A percentile compares a stretch with the other conserved stretches of the same genome.
These are phyloP conservation scores for Acromyrmex charruanus DNA, from an alignment of 1,140 invertebrate species.

Conservation along the genomic window DNA sequence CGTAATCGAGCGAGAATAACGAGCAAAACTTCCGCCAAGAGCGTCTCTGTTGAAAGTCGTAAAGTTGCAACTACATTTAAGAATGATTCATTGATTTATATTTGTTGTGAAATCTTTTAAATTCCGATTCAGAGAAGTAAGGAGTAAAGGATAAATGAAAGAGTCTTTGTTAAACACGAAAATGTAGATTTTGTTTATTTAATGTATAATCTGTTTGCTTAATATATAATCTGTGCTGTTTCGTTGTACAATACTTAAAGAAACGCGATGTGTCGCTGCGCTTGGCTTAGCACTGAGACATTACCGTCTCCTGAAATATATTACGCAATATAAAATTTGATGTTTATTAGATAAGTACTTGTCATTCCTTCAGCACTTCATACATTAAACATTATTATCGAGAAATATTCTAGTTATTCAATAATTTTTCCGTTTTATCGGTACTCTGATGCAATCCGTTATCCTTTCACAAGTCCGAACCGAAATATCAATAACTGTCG, in stretches of 20 bases:
- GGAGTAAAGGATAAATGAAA: not conserved
- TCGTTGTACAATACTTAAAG: not conserved
- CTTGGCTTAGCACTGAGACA: no score
- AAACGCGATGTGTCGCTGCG: no score
- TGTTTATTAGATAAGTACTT: not conserved
- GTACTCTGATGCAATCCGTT: not conserved
- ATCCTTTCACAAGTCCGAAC: conserved; percentile 1
- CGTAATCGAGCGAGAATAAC: not conserved
- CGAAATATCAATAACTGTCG: not conserved
- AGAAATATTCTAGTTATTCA: not conserved
- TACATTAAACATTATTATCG: not conserved
- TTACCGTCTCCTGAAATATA: not conserved
- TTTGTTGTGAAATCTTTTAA: not conserved
- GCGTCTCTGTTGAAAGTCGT: not conserved
- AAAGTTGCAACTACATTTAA: not conserved
- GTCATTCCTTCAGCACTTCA: not conserved
- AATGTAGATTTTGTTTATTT: not conserved
- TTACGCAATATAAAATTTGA: not conserved
- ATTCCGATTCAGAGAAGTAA: not conserved
- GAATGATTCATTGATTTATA: not conserved
- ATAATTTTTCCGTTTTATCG: not conserved
- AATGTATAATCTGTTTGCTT: not conserved
- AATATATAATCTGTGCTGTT: not conserved
- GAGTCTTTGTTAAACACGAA: not conserved
- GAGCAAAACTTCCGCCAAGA: not conserved